Conservation (phyloP, 2,888 invertebrate genomes). For the Dendrolimus pini region DNA sequence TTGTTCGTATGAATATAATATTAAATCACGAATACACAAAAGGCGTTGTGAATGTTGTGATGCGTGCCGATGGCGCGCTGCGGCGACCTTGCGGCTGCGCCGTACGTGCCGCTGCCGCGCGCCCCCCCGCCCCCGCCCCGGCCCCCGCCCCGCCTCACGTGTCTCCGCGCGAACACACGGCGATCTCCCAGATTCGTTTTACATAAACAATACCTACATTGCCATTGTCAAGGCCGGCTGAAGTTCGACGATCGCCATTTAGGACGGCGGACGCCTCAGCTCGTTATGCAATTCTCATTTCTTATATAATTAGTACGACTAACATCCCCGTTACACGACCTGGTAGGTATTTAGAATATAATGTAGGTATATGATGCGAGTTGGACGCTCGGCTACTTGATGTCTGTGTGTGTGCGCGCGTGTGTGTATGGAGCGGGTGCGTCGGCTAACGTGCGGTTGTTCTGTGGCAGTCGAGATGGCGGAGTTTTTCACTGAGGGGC, state of each 20-base stretch:
- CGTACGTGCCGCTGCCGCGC: neutral
- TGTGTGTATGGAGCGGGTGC: slow-evolving; percentile 13
- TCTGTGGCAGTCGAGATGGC: slow-evolving; percentile 76
- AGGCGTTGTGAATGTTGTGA: neutral
- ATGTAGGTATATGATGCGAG: neutral
- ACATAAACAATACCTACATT: neutral
- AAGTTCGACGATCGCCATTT: neutral
- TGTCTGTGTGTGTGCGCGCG: slow-evolving; percentile 9
- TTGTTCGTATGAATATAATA: neutral
- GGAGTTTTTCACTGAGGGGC: slow-evolving; percentile 92
- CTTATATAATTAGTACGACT: no score
- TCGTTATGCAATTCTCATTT: neutral
- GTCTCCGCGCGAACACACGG: neutral
- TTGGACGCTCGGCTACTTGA: slow-evolving; percentile 20
- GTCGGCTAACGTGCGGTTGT: slow-evolving; percentile 22
- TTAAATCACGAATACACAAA: slow-evolving; percentile 5
- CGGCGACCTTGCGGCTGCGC: neutral
- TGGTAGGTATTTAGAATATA: no score
- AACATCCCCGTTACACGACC: no score
- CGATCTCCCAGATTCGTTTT: neutral
- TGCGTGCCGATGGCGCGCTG: neutral
- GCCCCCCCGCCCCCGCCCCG: slow-evolving; percentile 1
- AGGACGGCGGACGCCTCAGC: neutral
- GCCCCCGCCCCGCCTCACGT: neutral
- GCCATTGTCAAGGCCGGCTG: neutral